Conservation (phyloP, 1,140 invertebrate species). For the Leptopilina boulardi region DNA sequence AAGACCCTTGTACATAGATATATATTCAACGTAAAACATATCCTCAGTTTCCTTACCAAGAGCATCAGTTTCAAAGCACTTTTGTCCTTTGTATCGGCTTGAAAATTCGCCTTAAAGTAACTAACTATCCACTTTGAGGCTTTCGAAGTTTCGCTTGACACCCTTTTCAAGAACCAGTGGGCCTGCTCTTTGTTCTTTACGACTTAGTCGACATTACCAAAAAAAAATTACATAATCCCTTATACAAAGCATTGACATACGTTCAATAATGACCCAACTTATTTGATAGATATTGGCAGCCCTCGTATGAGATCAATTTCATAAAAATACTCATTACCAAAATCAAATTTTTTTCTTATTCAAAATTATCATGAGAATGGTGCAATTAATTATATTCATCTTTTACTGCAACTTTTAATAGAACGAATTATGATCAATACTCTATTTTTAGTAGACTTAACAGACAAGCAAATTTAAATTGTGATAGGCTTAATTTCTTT, state of each 20-base stretch:
- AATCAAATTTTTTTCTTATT: no score
- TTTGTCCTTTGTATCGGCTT: background rate
- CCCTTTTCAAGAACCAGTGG: background rate
- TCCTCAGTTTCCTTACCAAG: background rate
- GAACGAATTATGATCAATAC: no score
- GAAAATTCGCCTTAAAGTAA: conserved; percentile 1
- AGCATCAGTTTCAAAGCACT: background rate
- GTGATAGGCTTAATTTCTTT: no score
- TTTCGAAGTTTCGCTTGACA: conserved; percentile 6
- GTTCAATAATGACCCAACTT: background rate
- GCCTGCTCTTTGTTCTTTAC: background rate
- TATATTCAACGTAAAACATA: background rate
- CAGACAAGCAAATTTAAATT: no score
- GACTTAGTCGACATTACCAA: conserved; percentile 3
- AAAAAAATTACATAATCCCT: conserved; percentile 28
- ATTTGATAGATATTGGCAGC: no score
- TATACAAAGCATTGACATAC: background rate
- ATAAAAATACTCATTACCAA: no score
- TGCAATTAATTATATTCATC: no score
- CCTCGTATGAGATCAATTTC: no score
- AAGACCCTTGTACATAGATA: background rate
- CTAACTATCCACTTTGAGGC: background rate
- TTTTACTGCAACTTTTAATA: no score
- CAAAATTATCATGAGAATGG: no score
- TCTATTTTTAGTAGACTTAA: no score